Evolutionary conservation across 2,797 vertebrate species (phyloP), one percentile per base, ranked within the genome.

Genomic region (Hybognathus amarus): DNA sequence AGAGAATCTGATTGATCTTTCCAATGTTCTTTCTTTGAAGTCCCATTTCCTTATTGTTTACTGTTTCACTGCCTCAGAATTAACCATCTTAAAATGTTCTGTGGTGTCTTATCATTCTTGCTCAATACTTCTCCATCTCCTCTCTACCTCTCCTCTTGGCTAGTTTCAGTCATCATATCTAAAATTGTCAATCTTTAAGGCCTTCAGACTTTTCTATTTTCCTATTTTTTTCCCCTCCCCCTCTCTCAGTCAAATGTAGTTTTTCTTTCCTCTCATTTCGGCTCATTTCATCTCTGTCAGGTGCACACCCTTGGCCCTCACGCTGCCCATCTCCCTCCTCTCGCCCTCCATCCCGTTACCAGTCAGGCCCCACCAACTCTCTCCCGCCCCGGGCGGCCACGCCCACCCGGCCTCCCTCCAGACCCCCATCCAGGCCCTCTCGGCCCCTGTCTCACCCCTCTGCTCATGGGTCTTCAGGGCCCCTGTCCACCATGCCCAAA

Each of bases 301-400:
- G 96, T 96, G 94, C 95, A 84, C 93, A 93, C 95, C 95, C 97
- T 95, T 99, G 98, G 97, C 96, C 97, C 96, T 97, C 97, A 96
- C 97, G 97, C 95, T 99, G 98, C 96, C 97, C 97, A 93, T 98
- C 98, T 97, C 97, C 97, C 96, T 98, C 97, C 94, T 99, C 97
- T 95, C 97, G 97, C 93, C 96, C 97, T 96, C 96, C 97, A 96
- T 96, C 97, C 95, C 97, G 97, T 96, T 98, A 98, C 97, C 97
- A 96, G 97, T 97, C 97, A 95, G 97, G 97, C 95, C 96, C 97
- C 94, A 96, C 69, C 73, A 80, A 83, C 96, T 98, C 97, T 95
- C 95, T 99, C 96, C 97, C 97, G 94, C 97, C 97, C 95, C 96
- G 97, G 97, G 97, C 97, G 90, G 96, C 96, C 96, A 98, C 97